Percentiles rank a stretch among this genome's conserved stretches.
Evolutionary conservation across 2,888 invertebrate species (phyloP).

Genomic region (Oscheius sp.): DNA sequence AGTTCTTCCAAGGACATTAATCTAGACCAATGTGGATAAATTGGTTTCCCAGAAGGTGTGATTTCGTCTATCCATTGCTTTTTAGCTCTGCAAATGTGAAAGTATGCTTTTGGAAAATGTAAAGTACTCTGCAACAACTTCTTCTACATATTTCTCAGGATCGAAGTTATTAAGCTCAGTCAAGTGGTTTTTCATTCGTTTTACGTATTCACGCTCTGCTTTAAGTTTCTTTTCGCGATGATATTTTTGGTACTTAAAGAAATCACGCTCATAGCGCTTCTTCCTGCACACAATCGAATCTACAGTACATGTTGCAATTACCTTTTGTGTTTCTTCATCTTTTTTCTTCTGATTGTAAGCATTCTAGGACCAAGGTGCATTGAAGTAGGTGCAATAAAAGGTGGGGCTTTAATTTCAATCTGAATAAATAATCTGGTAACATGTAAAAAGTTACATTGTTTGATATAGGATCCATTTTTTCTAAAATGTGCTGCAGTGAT

Average conservation of each 20-base stretch:
- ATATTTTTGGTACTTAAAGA: slow-evolving; percentile 65
- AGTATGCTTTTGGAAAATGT: neutral
- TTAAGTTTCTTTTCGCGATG: slow-evolving; percentile 64
- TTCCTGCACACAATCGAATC: slow-evolving; percentile 33
- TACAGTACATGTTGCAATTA: too few species aligned
- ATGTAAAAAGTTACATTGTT: slow-evolving; percentile 30
- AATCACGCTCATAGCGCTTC: slow-evolving; percentile 63
- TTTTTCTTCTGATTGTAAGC: slow-evolving; percentile 63
- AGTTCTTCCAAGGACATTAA: slow-evolving; percentile 64
- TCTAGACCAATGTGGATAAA: slow-evolving; percentile 68
- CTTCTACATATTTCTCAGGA: slow-evolving; percentile 63
- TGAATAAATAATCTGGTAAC: slow-evolving; percentile 9
- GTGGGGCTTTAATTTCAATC: slow-evolving; percentile 31
- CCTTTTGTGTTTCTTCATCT: slow-evolving; percentile 68
- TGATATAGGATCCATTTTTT: slow-evolving; percentile 48
- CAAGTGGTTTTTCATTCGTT: slow-evolving; percentile 61
- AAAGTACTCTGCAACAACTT: slow-evolving; percentile 57
- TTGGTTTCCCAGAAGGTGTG: slow-evolving; percentile 64
- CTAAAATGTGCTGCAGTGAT: slow-evolving; percentile 42
- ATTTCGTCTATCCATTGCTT: slow-evolving; percentile 61
- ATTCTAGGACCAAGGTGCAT: slow-evolving; percentile 54
- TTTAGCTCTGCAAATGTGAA: slow-evolving; percentile 50
- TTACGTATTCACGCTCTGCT: slow-evolving; percentile 62
- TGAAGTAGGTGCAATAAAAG: slow-evolving; percentile 23
- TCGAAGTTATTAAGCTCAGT: slow-evolving; percentile 61